Evolutionary conservation across 1,140 invertebrate genomes (phyloP), one percentile per base, ranked within the genome.

Genomic region (Drosophila littoralis): DNA sequence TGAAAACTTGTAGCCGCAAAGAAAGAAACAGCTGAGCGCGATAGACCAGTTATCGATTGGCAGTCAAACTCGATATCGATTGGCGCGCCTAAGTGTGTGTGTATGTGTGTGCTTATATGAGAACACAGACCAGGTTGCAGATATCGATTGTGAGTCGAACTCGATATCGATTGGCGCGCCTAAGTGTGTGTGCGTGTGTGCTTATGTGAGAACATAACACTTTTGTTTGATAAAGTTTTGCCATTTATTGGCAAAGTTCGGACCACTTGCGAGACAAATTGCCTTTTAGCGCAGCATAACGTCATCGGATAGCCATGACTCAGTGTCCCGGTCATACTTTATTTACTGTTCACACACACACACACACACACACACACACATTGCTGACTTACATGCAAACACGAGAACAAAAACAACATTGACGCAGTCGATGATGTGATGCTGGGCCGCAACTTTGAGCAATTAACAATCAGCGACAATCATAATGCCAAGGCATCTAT

Each of bases 281-380:
- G 65, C 43, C 66, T 57, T 75, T 75, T 61, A 75, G 71, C 71
- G 71, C 66, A 75, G 67, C 72, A 75, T 75, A 75, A 75, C 72
- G 72, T 75, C 72, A 75, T 75, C 72, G 59, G 35, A 12, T 64
- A 45, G 67, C 52, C 52, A 75, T 75, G 72, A 75, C 72, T 75
- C 72, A 75, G 72, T 75, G 43, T 63, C 65, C 43, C 71, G 51
- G 71, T 74, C 71, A 69, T 63, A 59, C 50, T 63, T 75, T 75
- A 75, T 75, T 70, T 75, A 70, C 71, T 70, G 66, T 70, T 68
- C 64, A 54, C 58, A 64, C 45, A 75, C 43, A 69, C 51, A 52
- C 1, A 40, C 45, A 50, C 10, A 1, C n/a, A 10, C 22, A 66
- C 35, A 55, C 55, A 67, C 38, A 8, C 55, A 51, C n/a, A 22